Evolutionary conservation across 2,888 invertebrate species (phyloP), one percentile per base, ranked within the genome.

Genomic region (Sepioteuthis lessoniana): DNA sequence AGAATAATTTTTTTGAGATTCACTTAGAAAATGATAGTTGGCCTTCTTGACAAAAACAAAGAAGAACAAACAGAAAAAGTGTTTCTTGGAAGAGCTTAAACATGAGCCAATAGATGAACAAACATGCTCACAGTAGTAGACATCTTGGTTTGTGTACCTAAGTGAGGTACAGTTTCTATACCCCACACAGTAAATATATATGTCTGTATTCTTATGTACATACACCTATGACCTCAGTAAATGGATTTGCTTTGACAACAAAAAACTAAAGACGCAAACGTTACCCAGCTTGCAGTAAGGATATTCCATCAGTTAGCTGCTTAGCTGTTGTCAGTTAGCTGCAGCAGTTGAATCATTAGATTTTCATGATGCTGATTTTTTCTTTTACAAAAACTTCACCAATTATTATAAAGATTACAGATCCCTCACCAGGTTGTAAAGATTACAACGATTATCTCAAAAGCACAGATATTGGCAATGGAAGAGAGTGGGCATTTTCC

Each of bases 221-320:
- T 76, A 76, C 13, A 76, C 76, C 76, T 35, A 76, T 76, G n/a
- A 10, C 76, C 13, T 76, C 76, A 35, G 76, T 35, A 76, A 76
- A 76, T 76, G 76, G 76, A 76, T 76, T 76, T 76, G n/a, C 76
- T 76, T 76, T 76, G 76, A 76, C 76, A 76, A 76, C 76, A 76
- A 76, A 76, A 16, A n/a, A 76, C 76, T 76, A 76, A 76, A 76
- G 76, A 76, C 76, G n/a, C 76, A 76, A 76, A n/a, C 4, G 76
- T 76, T 76, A 76, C 25, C 35, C n/a, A 35, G 76, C n/a, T 76
- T 76, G 3, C 19, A 35, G n/a, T 76, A n/a, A 76, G 76, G 76
- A 76, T n/a, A 76, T 76, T 35, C n/a, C n/a, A 10, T 76, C 76
- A 35, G 76, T 76, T n/a, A n/a, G 76, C 35, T 76, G 76, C 19